Conservation (phyloP, 2,888 invertebrate species). For the Hyles lineata region DNA sequence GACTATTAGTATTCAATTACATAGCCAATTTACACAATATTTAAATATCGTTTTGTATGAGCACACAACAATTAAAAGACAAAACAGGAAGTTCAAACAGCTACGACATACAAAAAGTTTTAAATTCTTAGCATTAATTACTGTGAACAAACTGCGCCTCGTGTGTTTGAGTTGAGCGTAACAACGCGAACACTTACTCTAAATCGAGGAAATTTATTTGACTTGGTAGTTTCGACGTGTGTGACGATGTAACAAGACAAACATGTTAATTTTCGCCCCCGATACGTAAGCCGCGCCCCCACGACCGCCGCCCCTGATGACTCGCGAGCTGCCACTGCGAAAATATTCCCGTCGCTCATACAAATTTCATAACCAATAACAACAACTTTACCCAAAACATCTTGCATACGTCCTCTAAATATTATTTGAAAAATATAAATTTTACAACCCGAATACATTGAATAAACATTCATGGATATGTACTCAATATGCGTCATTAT, state of each 20-base stretch:
- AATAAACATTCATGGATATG: no score
- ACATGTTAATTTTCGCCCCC: slow-evolving; percentile 81
- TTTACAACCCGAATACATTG: no score
- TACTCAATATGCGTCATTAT: no score
- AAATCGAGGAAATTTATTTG: slow-evolving; percentile 82
- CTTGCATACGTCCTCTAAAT: no score
- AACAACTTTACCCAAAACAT: no score
- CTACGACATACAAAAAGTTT: slow-evolving; percentile 67
- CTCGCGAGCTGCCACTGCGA: slow-evolving; percentile 34
- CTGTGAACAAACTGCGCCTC: slow-evolving; percentile 54
- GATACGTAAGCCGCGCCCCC: slow-evolving; percentile 38
- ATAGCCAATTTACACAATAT: not conserved
- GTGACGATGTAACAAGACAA: slow-evolving; percentile 83
- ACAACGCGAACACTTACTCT: slow-evolving; percentile 74
- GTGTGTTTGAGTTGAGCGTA: slow-evolving; percentile 75
- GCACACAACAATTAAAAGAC: slow-evolving; percentile 39
- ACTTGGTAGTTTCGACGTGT: slow-evolving; percentile 81
- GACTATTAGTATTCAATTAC: not conserved
- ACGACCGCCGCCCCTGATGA: slow-evolving; percentile 37
- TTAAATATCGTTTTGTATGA: not conserved
- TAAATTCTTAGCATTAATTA: slow-evolving; percentile 78
- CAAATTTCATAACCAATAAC: not conserved
- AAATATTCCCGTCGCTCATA: not conserved
- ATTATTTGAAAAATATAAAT: no score
- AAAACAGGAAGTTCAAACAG: slow-evolving; percentile 47